Percentiles rank a stretch among this genome's conserved stretches.
These are phyloP conservation scores for Sericinus montela DNA, from an alignment of 2,888 invertebrate genomes.

Conservation along the genomic window DNA sequence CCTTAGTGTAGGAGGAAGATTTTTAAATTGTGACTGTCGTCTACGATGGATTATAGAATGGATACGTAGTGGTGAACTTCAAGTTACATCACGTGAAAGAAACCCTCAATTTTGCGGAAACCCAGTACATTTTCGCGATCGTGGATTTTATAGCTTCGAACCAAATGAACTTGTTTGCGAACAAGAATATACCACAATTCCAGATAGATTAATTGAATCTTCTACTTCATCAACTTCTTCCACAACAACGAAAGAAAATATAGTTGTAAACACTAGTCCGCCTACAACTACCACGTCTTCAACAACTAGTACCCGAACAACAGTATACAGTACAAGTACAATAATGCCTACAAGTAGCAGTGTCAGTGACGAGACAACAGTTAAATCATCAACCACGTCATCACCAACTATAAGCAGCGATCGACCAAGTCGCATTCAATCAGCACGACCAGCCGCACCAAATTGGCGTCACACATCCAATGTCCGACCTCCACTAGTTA, in stretches of 20 bases:
- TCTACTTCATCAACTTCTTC: slow-evolving; percentile 28
- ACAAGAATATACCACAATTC: slow-evolving; percentile 50
- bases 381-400: slow-evolving; percentile 39
- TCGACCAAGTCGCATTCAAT: slow-evolving; percentile 46
- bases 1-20: slow-evolving; percentile 91
- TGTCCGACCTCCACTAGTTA: slow-evolving; percentile 85
- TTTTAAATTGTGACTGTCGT: slow-evolving; percentile 92
- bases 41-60: slow-evolving; percentile 94
- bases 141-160: slow-evolving; percentile 92
- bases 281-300: slow-evolving; percentile 41
- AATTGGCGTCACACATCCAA: slow-evolving; percentile 72
- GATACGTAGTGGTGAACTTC: slow-evolving; percentile 92
- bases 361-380: slow-evolving; percentile 36
- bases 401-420: slow-evolving; percentile 47
- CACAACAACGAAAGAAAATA: slow-evolving; percentile 36
- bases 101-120: slow-evolving; percentile 96
- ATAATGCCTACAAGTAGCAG: slow-evolving; percentile 36
- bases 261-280: slow-evolving; percentile 37
- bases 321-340: slow-evolving; percentile 35
- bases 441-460: slow-evolving; percentile 62
- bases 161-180: slow-evolving; percentile 85
- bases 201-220: slow-evolving; percentile 34
- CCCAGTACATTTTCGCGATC: slow-evolving; percentile 87
- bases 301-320: slow-evolving; percentile 34
- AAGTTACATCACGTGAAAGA: slow-evolving; percentile 94